Base-by-base conservation (phyloP, 2,888 invertebrate genomes). In the Lasioglossum calceatum region DNA sequence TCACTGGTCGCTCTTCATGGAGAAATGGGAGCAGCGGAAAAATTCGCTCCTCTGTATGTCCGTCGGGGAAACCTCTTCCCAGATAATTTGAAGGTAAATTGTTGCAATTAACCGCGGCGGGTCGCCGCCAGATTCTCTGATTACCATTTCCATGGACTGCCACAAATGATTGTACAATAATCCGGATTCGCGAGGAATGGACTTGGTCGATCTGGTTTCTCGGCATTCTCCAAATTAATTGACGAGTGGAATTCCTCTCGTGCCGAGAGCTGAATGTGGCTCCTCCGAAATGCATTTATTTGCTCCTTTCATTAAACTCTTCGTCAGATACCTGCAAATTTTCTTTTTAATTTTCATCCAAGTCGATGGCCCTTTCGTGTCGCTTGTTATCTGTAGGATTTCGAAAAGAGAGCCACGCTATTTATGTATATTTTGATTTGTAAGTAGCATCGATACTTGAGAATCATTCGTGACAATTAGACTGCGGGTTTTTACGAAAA, bases 1-100 rank as follows among this genome's bases (percentile, higher is more conserved):
- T 12, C 10, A 10, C 8, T 23, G 23, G 70, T 4, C 70, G 70
- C 39, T 39, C 39, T 70, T 39, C 70, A 36, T 23, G 70, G 47
- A 4, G 16, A 72, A 72, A 44, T 47, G 27, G 44, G 72, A 72
- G 44, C 70, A 39, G 72, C 14, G 72, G 44, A 72, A 72, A 44
- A 72, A 72, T 47, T 44, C 27, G 27, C 72, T 47, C 19, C 32
- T 70, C 70, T 39, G 44, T 27, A 44, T 44, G 44, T 47, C 44
- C 44, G 47, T 32, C 72, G 44, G 16, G 44, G n/a, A 44, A n/a
- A 47, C 27, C 50, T 14, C 70, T 74, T 23, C 19, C 32, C 12
- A 1, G 4, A 3, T 23, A 50, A 2, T n/a, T 36, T 32, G 2
- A 19, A 32, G 32, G 8, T 27, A 72, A 72, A 42, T 82, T 42